Base-by-base conservation (phyloP, 2,888 invertebrate genomes). In the Nemotelus nigrinus region DNA sequence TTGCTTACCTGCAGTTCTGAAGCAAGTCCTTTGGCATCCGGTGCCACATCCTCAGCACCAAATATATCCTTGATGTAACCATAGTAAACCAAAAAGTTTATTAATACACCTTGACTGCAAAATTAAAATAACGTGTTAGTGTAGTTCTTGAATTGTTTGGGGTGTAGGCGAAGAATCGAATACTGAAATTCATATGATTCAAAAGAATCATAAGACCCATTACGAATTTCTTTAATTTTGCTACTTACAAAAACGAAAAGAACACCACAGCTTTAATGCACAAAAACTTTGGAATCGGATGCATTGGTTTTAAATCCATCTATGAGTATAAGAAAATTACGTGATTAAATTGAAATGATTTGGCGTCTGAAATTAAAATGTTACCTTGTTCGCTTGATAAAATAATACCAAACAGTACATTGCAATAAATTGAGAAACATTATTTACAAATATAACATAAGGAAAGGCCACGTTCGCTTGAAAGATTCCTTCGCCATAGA, bases 261-360 rank as follows among this genome's bases (percentile, higher is more conserved):
- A 98, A 98, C 44, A 98, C 97, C 76, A 98, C 97, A 81, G 97
- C 96, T 89, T 98, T 98, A 82, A 98, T 97, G 87, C 98, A 98
- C 75, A 98, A 89, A 88, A 98, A 98, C 88, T 98, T 98, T 67
- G 96, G 95, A 81, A 98, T 90, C 0, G 98, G 98, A 84, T 93
- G 94, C 94, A 98, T 96, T 3, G 97, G 97, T 82, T 92, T 91
- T 67, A 98, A 88, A 86, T 97, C 96, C 77, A 85, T 84, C 83
- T 85, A 77, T 25, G 57, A 47, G 48, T 48, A 50, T 57, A 44
- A 65, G 65, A 44, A 43, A 45, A 45, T 25, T 25, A 25, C 25
- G 25, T 25, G 25, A 25, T 0, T 1, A 25, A 58, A 58, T 58
- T 3, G 4, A 10, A 25, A 53, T 25, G 25, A 25, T 25, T 25